Evolutionary conservation across 2,888 invertebrate genomes (phyloP).

Genomic region (Sphaerophoria taeniata): DNA sequence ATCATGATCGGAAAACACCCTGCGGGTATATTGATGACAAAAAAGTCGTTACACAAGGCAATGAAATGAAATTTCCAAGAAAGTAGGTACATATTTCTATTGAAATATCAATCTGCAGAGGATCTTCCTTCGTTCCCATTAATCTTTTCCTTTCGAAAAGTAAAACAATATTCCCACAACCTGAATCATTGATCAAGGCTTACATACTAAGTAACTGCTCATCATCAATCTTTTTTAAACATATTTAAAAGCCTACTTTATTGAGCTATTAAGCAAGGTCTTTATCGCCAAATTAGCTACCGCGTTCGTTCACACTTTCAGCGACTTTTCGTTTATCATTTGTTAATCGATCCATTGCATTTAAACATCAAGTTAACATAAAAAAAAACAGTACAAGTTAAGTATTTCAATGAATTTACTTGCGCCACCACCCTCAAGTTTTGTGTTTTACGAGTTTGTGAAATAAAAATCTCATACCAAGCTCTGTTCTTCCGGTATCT

Average conservation of each 20-base stretch:
- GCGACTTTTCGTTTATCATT: neutral
- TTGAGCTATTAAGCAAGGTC: conserved; percentile 7
- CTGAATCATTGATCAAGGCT: neutral
- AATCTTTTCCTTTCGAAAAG: too few species aligned
- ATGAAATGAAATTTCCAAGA: too few species aligned
- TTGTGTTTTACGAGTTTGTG: conserved; percentile 38
- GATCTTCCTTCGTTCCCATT: too few species aligned
- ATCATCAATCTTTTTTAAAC: neutral
- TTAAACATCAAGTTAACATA: conserved; percentile 3
- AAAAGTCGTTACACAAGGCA: too few species aligned
- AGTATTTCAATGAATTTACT: conserved; percentile 44
- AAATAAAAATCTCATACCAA: conserved; percentile 27
- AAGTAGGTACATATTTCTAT: too few species aligned
- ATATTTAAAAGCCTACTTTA: conserved; percentile 7
- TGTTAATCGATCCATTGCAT: conserved; percentile 20
- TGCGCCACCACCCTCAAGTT: conserved; percentile 41
- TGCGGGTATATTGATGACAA: too few species aligned
- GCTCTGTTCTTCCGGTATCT: conserved; percentile 39
- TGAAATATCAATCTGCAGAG: too few species aligned
- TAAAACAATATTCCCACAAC: neutral
- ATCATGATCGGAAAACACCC: too few species aligned
- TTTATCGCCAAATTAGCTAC: conserved; percentile 1
- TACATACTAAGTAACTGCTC: conserved; percentile 12
- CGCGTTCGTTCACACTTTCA: conserved; percentile 21
- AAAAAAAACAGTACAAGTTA: conserved; percentile 21